Evolutionary conservation across 2,113 vertebrate genomes (phyloP).

Genomic region (Hemibagrus wyckioides): DNA sequence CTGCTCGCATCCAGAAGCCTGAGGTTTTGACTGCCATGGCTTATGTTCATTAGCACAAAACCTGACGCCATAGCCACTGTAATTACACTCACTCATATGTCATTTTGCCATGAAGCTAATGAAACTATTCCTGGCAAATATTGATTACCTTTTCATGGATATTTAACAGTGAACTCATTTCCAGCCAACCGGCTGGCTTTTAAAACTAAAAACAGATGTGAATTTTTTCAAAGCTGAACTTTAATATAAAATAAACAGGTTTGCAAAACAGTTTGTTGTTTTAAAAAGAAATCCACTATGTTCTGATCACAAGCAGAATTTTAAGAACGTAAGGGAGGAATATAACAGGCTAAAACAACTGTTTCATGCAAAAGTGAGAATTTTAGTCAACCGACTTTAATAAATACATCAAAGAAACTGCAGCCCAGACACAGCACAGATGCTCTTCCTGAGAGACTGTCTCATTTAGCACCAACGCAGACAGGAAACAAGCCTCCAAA

Average conservation of each 20-base stretch:
- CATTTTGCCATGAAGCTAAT: conserved; percentile 24
- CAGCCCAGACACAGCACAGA: conserved; percentile 39
- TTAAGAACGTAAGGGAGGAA: conserved; percentile 5
- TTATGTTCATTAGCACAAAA: conserved; percentile 35
- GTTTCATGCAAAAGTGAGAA: conserved; percentile 36
- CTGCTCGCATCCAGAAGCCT: conserved; percentile 23
- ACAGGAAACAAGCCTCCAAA: conserved; percentile 63
- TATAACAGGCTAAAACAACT: conserved; percentile 10
- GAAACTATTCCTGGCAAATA: conserved; percentile 21
- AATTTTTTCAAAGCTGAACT: background rate
- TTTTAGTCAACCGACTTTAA: conserved; percentile 54
- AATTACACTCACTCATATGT: conserved; percentile 28
- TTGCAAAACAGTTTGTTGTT: background rate
- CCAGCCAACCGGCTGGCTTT: background rate
- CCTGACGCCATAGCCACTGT: conserved; percentile 11
- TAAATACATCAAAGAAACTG: conserved; percentile 54
- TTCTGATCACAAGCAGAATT: conserved; percentile 2
- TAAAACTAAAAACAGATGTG: background rate
- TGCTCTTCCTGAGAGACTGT: conserved; percentile 51
- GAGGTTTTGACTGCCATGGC: conserved; percentile 10
- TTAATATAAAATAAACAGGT: background rate
- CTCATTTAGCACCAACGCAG: conserved; percentile 58
- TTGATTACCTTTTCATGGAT: background rate
- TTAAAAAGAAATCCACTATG: background rate
- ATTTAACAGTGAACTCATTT: background rate